Evolutionary conservation across 2,797 vertebrate species (phyloP).

Genomic region (Typhlichthys eigenmanni): DNA sequence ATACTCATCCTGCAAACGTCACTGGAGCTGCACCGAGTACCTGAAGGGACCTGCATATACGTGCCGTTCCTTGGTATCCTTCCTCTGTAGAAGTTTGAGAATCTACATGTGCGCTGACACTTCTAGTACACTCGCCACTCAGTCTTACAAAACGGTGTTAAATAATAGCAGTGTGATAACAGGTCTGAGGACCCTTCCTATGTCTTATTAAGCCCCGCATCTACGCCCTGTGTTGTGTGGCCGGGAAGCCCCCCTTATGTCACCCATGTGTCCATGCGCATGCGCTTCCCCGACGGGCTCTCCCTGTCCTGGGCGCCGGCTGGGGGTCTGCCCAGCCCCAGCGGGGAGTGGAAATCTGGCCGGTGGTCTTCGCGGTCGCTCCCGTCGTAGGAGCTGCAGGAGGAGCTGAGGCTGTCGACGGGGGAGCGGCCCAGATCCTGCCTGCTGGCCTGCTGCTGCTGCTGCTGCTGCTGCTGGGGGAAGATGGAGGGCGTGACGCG

Average conservation of each 20-base stretch:
- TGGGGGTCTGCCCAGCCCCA: constrained; percentile 87
- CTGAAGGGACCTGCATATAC: constrained; percentile 85
- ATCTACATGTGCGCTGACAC: constrained; percentile 83
- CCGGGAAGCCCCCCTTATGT: constrained; percentile 82
- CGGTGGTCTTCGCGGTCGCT: constrained; percentile 95
- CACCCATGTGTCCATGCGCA: constrained; percentile 99
- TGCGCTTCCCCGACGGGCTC: constrained; percentile 94
- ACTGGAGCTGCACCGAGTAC: constrained; percentile 88
- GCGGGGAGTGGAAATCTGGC: constrained; percentile 90
- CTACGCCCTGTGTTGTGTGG: constrained; percentile 30
- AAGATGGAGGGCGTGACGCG: constrained; percentile 90
- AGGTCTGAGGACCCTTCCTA: constrained; percentile 70
- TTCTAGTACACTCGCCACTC: constrained; percentile 59
- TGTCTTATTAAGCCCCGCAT: constrained; percentile 55
- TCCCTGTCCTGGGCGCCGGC: constrained; percentile 85
- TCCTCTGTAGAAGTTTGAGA: constrained; percentile 83
- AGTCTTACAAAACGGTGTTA: constrained; percentile 74
- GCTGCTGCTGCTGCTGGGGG: constrained; percentile 67
- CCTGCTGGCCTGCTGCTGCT: constrained; percentile 79
- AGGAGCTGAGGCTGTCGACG: constrained; percentile 97
- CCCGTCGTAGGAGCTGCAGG: constrained; percentile 97
- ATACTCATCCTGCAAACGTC: constrained; percentile 75
- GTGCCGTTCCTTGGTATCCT: constrained; percentile 64
- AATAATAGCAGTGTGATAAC: constrained; percentile 75
- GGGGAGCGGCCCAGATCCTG: constrained; percentile 95